Conservation (phyloP, 2,113 vertebrate genomes). For the Hypanus sabinus region DNA sequence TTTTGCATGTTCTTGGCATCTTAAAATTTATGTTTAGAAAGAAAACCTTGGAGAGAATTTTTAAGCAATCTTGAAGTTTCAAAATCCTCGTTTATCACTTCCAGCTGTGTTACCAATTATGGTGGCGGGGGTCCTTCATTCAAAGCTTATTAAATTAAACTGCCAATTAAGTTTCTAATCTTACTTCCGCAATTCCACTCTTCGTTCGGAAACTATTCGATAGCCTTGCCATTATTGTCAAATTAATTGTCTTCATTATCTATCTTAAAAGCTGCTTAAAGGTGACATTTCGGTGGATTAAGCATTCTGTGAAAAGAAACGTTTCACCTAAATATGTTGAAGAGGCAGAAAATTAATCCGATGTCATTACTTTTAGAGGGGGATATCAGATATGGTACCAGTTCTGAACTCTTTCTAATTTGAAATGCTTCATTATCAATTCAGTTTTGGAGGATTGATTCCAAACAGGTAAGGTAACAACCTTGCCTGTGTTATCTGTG, state of each 20-base stretch:
- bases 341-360: neutral
- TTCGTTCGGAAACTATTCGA: neutral
- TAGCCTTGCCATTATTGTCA: neutral
- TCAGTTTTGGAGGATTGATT: neutral
- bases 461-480: neutral
- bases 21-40: too few species aligned
- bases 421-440: neutral
- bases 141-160: neutral
- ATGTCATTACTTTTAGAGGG: neutral
- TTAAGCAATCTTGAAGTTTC: neutral
- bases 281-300: neutral
- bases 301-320: neutral
- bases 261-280: neutral
- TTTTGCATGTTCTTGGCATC: too few species aligned
- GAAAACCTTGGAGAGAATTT: neutral
- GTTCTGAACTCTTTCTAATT: neutral
- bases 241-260: neutral
- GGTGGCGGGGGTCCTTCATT: neutral
- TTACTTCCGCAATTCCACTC: neutral
- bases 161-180: neutral
- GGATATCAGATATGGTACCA: neutral
- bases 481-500: neutral
- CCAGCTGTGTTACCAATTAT: neutral
- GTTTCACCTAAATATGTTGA: neutral
- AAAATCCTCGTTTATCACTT: neutral